Conservation (phyloP, 2,113 vertebrate species). For the Speoplatyrhinus poulsoni region DNA sequence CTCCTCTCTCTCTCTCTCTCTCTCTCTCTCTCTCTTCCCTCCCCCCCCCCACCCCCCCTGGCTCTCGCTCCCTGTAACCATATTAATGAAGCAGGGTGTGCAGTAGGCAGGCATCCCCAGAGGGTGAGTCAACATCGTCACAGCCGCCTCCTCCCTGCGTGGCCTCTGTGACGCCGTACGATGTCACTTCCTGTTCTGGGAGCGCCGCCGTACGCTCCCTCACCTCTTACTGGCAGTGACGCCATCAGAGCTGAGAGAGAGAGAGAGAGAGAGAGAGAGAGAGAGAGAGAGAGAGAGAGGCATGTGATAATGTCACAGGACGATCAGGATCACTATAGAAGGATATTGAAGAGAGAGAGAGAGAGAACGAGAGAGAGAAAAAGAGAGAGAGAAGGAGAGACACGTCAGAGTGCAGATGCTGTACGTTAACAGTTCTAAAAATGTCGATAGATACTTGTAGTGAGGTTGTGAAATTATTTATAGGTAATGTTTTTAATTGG, state of each 20-base stretch:
- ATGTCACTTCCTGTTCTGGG: slow-evolving; percentile 17
- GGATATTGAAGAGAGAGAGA: no score
- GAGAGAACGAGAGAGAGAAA: background rate
- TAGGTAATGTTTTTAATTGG: no score
- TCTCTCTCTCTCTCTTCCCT: background rate
- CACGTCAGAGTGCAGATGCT: no score
- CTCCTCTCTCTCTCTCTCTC: background rate
- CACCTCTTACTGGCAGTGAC: slow-evolving; percentile 46
- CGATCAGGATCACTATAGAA: no score
- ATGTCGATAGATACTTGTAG: no score
- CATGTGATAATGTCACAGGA: no score
- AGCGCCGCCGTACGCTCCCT: background rate
- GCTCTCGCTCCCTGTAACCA: slow-evolving; percentile 20
- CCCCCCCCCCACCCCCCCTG: background rate
- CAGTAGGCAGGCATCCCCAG: background rate
- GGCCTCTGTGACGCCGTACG: slow-evolving; percentile 11
- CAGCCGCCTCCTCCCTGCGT: background rate
- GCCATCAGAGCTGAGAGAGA: slow-evolving; percentile 9
- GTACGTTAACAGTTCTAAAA: no score
- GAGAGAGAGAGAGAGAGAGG: no score
- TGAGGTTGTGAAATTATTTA: no score
- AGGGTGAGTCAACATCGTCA: slow-evolving; percentile 6
- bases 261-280: no score
- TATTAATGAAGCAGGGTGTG: slow-evolving; percentile 21
- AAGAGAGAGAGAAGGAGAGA: background rate